Percentiles rank a stretch among this genome's conserved stretches.
Evolutionary conservation across 2,888 invertebrate genomes (phyloP).

Genomic region (Crioceris asparagi): DNA sequence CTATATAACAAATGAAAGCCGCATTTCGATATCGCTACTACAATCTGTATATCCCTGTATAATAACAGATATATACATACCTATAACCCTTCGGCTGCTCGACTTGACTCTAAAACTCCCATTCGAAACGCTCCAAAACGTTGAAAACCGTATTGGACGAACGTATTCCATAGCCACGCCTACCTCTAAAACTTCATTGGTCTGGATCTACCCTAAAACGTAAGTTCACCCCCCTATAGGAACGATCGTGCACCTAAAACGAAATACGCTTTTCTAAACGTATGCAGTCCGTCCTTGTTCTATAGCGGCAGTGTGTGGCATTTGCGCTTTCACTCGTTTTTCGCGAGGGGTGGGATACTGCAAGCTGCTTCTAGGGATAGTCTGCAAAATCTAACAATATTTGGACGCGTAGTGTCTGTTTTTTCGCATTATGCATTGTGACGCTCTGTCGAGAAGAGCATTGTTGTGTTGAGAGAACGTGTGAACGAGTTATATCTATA

Average conservation of each 20-base stretch:
- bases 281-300: constrained; percentile 20
- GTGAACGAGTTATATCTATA: constrained; percentile 31
- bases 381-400: constrained; percentile 37
- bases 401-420: constrained; percentile 36
- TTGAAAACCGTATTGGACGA: constrained; percentile 42
- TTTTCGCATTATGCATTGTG: constrained; percentile 36
- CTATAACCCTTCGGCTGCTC: constrained; percentile 3
- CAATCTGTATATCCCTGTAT: no score
- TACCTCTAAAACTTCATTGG: constrained; percentile 36
- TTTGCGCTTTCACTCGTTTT: constrained; percentile 16
- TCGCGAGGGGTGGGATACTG: constrained; percentile 27
- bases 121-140: constrained; percentile 22
- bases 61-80: background rate
- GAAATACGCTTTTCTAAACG: constrained; percentile 32
- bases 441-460: no score
- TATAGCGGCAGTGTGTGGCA: constrained; percentile 1
- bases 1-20: no score
- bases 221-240: constrained; percentile 40
- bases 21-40: no score
- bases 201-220: constrained; percentile 36
- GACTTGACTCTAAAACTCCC: constrained; percentile 14
- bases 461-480: no score
- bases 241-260: constrained; percentile 33
- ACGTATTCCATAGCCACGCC: constrained; percentile 39
- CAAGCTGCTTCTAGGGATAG: constrained; percentile 33